These are phyloP conservation scores for Caradrina clavipalpis DNA, from an alignment of 2,888 invertebrate species.

Conservation along the genomic window DNA sequence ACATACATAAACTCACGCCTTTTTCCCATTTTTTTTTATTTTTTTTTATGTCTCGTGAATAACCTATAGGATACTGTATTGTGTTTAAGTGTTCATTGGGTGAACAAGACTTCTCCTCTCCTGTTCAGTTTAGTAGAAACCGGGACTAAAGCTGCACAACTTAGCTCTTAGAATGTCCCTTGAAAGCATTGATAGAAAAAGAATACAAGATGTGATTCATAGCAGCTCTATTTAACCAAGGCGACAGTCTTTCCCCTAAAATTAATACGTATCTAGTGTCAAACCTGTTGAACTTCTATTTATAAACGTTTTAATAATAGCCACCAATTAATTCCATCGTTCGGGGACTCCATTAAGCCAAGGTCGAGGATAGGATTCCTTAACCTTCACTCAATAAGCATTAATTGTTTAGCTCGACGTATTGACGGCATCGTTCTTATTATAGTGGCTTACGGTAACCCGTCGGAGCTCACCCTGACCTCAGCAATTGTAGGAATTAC, in stretches of 20 bases:
- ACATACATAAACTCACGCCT: too few species aligned
- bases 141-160: neutral
- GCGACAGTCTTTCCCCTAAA: too few species aligned
- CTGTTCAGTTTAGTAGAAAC: too few species aligned
- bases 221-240: too few species aligned
- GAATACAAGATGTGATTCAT: neutral
- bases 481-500: conserved; percentile 62
- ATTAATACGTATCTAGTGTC: neutral
- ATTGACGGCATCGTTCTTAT: conserved; percentile 60
- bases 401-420: conserved; percentile 56
- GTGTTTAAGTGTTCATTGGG: too few species aligned
- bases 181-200: neutral
- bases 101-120: too few species aligned
- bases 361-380: conserved; percentile 22
- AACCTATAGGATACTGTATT: too few species aligned
- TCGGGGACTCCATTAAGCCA: neutral
- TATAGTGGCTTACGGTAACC: conserved; percentile 58
- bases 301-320: conserved; percentile 12
- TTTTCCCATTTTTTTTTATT: too few species aligned
- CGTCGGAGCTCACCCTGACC: conserved; percentile 52
- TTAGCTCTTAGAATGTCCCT: neutral
- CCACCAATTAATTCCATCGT: conserved; percentile 11
- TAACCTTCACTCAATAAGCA: conserved; percentile 45
- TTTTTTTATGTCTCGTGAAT: too few species aligned
- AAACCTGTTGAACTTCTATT: neutral